A percentile compares a stretch with the other conserved stretches of the same genome.
Conservation (phyloP, 2,797 vertebrate genomes). For the Ataeniobius toweri region DNA sequence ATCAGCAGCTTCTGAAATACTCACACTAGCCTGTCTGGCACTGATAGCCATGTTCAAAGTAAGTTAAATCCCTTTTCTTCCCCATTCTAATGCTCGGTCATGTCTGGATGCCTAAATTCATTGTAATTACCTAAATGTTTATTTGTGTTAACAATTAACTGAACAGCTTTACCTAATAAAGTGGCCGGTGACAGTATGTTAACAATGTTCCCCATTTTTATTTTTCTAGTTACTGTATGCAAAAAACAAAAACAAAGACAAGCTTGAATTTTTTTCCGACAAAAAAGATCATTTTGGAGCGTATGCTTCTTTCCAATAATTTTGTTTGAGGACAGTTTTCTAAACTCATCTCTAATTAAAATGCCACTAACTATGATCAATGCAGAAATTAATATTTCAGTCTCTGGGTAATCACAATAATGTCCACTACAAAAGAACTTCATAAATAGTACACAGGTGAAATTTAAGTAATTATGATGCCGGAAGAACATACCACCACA, state of each 20-base stretch:
- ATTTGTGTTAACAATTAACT: not conserved
- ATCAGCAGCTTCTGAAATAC: not conserved
- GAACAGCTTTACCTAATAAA: not conserved
- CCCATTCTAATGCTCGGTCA: not conserved
- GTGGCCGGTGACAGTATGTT: not conserved
- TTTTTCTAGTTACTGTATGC: not conserved
- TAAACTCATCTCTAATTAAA: not conserved
- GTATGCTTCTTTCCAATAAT: not conserved
- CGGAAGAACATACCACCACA: not conserved
- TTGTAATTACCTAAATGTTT: not conserved
- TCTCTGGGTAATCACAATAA: not conserved
- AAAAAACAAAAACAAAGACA: too few relatives aligned
- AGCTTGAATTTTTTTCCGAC: too few relatives aligned
- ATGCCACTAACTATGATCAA: not conserved
- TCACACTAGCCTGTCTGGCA: not conserved
- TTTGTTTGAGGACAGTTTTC: not conserved
- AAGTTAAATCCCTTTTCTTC: not conserved
- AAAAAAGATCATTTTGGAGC: not conserved
- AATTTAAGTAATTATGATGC: not conserved
- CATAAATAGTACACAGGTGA: not conserved
- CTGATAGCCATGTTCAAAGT: not conserved
- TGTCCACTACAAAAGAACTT: not conserved
- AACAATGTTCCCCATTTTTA: not conserved
- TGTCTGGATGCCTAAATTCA: not conserved
- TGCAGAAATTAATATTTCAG: conserved; percentile 4